Evolutionary conservation across 2,888 invertebrate species (phyloP).

Genomic region (Zaprionus bogoriensis): DNA sequence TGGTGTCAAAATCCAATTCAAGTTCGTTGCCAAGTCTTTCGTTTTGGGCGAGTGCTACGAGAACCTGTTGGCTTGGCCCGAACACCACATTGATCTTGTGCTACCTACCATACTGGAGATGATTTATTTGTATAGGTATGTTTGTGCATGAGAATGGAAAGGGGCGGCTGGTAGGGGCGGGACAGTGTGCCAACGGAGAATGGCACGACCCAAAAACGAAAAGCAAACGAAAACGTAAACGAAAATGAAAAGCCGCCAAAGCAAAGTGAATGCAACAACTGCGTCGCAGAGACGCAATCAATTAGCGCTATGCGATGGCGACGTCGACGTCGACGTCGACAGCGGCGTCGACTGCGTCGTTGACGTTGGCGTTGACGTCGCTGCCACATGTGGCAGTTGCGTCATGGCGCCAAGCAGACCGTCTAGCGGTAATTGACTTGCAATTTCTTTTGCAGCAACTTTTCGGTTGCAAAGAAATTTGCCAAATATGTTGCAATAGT

Average conservation of each 20-base stretch:
- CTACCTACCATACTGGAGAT: constrained; percentile 50
- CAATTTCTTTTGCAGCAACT: constrained; percentile 74
- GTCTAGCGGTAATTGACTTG: constrained; percentile 75
- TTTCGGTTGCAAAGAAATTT: constrained; percentile 75
- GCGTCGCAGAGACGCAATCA: constrained; percentile 67
- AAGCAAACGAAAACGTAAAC: constrained; percentile 11
- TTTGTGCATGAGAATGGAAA: constrained; percentile 3
- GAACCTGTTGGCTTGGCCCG: constrained; percentile 66
- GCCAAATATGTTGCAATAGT: constrained; percentile 55
- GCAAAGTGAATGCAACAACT: constrained; percentile 73
- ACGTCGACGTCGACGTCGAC: constrained; percentile 19
- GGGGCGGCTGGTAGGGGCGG: constrained; percentile 11
- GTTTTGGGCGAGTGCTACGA: constrained; percentile 37
- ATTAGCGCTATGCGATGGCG: constrained; percentile 69
- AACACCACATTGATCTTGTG: constrained; percentile 76
- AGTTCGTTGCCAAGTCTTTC: constrained; percentile 71
- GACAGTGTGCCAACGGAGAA: constrained; percentile 57
- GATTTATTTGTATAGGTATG: constrained; percentile 5
- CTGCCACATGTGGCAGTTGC: constrained; percentile 73
- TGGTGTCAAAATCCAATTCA: constrained; percentile 36
- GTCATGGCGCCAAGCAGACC: constrained; percentile 74
- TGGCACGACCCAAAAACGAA: constrained; percentile 66
- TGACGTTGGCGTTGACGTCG: constrained; percentile 9
- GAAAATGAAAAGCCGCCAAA: constrained; percentile 12
- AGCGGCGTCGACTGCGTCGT: constrained; percentile 1